A percentile compares a stretch with the other conserved stretches of the same genome.
Conservation (phyloP, 1,140 invertebrate genomes). For the Hypsibius dujardini region DNA sequence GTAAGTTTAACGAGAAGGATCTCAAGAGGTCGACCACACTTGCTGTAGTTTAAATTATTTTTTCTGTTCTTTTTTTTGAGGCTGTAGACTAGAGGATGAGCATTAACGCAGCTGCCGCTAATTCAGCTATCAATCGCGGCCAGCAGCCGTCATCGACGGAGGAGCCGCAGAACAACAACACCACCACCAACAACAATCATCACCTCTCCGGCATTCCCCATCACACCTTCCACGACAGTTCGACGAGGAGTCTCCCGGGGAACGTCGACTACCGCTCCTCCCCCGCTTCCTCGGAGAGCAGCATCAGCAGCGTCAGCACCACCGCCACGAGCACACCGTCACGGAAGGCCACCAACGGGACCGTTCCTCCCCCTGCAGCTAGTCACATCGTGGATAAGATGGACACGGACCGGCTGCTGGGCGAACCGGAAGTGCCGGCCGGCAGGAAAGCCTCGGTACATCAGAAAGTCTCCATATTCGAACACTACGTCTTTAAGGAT, state of each 20-base stretch:
- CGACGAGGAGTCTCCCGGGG: not conserved
- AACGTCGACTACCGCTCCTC: not conserved
- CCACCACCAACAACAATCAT: no score
- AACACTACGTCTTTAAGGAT: constrained; percentile 73
- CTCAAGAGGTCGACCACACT: no score
- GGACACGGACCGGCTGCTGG: constrained; percentile 45
- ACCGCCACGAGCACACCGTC: not conserved
- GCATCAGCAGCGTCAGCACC: not conserved
- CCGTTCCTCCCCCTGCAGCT: constrained; percentile 20
- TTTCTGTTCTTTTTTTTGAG: no score
- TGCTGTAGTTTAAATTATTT: no score
- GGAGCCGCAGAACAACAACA: no score
- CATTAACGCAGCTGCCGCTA: no score
- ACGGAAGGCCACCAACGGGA: constrained; percentile 57
- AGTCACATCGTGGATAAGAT: constrained; percentile 38
- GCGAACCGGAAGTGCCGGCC: not conserved
- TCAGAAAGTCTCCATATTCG: constrained; percentile 46
- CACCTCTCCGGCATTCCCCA: no score
- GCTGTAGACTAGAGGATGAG: no score
- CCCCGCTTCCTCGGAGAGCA: not conserved
- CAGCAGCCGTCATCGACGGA: no score
- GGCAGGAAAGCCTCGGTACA: not conserved
- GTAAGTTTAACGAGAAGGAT: no score
- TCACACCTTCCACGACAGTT: not conserved
- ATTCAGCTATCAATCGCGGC: no score